These are phyloP conservation scores for Onthophagus taurus DNA, from an alignment of 1,140 invertebrate species.

Conservation along the genomic window DNA sequence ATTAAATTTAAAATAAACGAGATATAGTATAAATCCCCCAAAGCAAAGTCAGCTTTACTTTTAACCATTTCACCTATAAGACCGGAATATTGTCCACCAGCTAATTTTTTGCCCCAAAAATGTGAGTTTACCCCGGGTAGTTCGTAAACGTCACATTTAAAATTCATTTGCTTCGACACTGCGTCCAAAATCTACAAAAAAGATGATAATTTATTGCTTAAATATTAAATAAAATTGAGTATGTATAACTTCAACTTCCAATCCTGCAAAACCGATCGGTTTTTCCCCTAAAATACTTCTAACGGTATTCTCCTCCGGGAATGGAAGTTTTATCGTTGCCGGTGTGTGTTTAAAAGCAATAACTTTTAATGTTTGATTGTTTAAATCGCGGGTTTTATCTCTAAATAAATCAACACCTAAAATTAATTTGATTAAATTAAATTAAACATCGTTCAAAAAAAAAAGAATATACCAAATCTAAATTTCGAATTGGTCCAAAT, in stretches of 20 bases:
- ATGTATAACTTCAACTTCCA: conserved; percentile 50
- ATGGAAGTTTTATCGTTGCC: conserved; percentile 40
- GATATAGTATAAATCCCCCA: conserved; percentile 69
- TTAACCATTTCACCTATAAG: conserved; percentile 60
- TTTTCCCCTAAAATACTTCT: conserved; percentile 8
- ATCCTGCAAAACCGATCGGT: conserved; percentile 36
- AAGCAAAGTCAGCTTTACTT: conserved; percentile 58
- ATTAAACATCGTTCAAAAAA: not conserved
- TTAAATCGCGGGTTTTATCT: conserved; percentile 51
- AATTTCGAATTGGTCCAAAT: conserved; percentile 53
- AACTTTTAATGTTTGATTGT: conserved; percentile 45
- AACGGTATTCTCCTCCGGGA: conserved; percentile 13
- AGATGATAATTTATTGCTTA: not conserved
- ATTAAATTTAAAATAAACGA: conserved; percentile 54
- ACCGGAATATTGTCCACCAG: conserved; percentile 55
- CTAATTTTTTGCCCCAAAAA: conserved; percentile 53
- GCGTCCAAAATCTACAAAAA: conserved; percentile 51
- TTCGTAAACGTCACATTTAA: conserved; percentile 54
- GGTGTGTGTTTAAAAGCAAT: conserved; percentile 62
- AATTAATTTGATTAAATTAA: not conserved
- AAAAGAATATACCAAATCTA: conserved; percentile 37
- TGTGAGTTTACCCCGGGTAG: conserved; percentile 44
- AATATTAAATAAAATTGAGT: conserved; percentile 12
- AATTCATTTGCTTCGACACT: conserved; percentile 59
- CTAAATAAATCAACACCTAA: conserved; percentile 40